Evolutionary conservation across 2,888 invertebrate species (phyloP), one percentile per base, ranked within the genome.

Genomic region (Acleris emargana): DNA sequence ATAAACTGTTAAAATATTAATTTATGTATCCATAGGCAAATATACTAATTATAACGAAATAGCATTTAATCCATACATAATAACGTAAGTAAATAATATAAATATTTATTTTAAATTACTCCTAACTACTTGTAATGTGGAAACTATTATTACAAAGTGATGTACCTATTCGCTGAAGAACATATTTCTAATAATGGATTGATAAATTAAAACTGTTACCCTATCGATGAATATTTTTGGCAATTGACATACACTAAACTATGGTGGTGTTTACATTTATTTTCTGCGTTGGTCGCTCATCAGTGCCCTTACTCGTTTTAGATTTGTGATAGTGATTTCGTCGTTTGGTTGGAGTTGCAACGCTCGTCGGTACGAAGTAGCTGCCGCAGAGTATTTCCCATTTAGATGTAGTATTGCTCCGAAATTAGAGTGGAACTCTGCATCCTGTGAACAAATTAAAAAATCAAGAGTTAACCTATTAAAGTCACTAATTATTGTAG

Each of bases 351-450:
- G 96, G 64, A 99, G 91, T 78, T 95, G 94, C 64, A 99, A 91
- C 0, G 99, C 98, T 79, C 95, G 95, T 73, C 96, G 93, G 87
- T 99, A 99, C 67, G 97, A 96, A 17, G 94, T 93, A 53, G 97
- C 97, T 0, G 99, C 99, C 71, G 97, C 97, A 28, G 94, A 93
- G 76, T 97, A 96, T 86, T 98, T 98, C 25, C 97, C 97, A 84
- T 98, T 97, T 72, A 98, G 93, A 90, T 99, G 99, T 67, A 98
- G 93, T 82, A 99, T 99, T 66, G 99, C 99, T 25, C 99, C 99
- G 64, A 98, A 94, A 87, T 99, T 99, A 78, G 98, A 97, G 88
- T 98, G 97, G 67, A 97, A 97, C 72, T 97, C 95, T 0, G 98
- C 96, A 80, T 98, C 97, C 95, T 97, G 87, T 58, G 70, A 76